Base-by-base conservation (phyloP, 2,888 invertebrate genomes). In the Alentia gelatinosa region DNA sequence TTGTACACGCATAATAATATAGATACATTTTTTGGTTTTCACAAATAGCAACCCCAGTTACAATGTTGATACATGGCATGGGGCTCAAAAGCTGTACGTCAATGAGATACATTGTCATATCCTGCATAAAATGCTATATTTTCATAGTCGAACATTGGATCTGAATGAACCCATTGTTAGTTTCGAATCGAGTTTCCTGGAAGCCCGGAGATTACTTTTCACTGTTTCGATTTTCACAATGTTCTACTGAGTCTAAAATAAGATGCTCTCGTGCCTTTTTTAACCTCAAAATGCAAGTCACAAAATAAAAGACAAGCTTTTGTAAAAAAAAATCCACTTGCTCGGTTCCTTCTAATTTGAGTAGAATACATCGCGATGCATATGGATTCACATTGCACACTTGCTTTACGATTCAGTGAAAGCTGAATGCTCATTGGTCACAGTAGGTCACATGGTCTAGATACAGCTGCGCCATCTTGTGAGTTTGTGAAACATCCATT, bases 401-500 rank as follows among this genome's bases (percentile, higher is more conserved):
- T 3, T n/a, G 19, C 3, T 19, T 19, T 4, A 56, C 5, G 1
- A 1, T 1, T 19, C 56, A 19, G 5, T 4, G 1, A 68, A 68
- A 3, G 68, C 68, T 30, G 68, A 68, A 26, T 30, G 23, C 30
- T 68, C 33, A 68, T 1, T 74, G 91, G 39, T 56, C 91, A 74
- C 86, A 86, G 39, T 37, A 74, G 42, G 40, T 68, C 40, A 89
- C 47, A 37, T 88, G 88, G 88, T 50, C 35, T 19, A 15, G 88
- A 88, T 37, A n/a, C 35, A 88, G 47, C 88, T 33, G 88, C 19
- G 63, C 63, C 35, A 88, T 56, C 50, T 50, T 88, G 63, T 88
- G 50, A n/a, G 88, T 88, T 35, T 88, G 50, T 63, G 1, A 47
- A 88, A 56, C 63, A 88, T 56, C 33, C 63, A 63, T 63, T 19